Evolutionary conservation across 2,888 invertebrate species (phyloP), one percentile per base, ranked within the genome.

Genomic region (Pilophorus perplexus): DNA sequence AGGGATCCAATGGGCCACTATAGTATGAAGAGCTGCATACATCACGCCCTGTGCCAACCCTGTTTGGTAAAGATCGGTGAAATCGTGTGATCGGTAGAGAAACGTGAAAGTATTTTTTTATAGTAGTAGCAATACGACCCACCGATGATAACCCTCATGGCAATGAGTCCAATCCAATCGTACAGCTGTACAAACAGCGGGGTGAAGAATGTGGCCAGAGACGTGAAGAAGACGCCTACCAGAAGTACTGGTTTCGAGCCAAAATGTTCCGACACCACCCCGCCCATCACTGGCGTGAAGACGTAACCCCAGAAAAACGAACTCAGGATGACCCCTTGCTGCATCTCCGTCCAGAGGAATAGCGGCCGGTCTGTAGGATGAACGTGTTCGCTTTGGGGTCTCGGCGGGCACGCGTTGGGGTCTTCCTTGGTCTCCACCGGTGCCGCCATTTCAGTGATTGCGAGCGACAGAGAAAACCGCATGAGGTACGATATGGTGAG

Each of bases 1-100:
- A 1, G 84, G 83, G 0, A 81, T 80, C 85, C 85, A 85, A 72
- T 83, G 77, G 0, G 84, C 82, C 67, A 84, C 74, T 10, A 85
- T 72, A 1, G 81, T 76, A 8, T 83, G 82, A 75, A 87, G 83
- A 0, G 85, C 84, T 40, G 82, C 84, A 67, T 81, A 84, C 0
- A 83, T 80, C n/a, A 81, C 80, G 38, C 84, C 84, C 83, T 84
- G 71, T 55, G 64, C 22, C 10, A 64, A 23, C n/a, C n/a, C n/a
- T n/a, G n/a, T n/a, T n/a, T n/a, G n/a, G n/a, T n/a, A n/a, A n/a
- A n/a, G n/a, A n/a, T n/a, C n/a, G n/a, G n/a, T n/a, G n/a, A n/a
- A n/a, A n/a, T n/a, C n/a, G n/a, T n/a, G n/a, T n/a, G n/a, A n/a
- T n/a, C n/a, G 12, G n/a, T n/a, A n/a, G n/a, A n/a, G n/a, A n/a